Conservation (phyloP, 2,113 vertebrate genomes). For the Hemibagrus wyckioides region DNA sequence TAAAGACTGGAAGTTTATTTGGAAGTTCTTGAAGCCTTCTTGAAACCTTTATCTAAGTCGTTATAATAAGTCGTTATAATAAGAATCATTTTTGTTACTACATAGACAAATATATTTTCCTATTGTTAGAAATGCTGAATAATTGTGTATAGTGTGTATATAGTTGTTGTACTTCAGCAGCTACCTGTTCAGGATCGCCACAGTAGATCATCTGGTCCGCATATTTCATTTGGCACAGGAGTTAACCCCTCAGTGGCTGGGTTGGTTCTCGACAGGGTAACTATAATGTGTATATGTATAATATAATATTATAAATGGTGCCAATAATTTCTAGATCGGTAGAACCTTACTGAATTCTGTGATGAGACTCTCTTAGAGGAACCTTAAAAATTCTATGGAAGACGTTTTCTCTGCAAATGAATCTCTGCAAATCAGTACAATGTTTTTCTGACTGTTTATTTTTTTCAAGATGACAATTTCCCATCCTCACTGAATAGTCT, state of each 20-base stretch:
- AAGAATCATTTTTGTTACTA: not conserved
- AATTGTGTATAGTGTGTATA: not conserved
- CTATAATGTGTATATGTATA: not conserved
- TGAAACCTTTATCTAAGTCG: not conserved
- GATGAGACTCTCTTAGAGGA: not conserved
- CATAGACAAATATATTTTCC: not conserved
- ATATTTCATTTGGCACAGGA: no score
- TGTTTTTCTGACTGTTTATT: not conserved
- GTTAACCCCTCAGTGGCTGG: no score
- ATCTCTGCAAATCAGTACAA: not conserved
- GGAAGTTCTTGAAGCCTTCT: not conserved
- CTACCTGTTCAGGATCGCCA: no score
- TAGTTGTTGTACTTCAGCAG: no score
- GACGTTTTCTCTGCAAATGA: not conserved
- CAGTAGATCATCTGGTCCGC: no score
- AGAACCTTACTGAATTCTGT: not conserved
- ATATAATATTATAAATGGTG: not conserved
- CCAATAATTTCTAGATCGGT: not conserved
- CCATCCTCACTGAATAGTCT: not conserved
- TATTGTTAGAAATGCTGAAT: not conserved
- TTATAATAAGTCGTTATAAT: not conserved
- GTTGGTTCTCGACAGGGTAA: no score
- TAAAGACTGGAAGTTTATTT: no score
- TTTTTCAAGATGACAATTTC: not conserved
- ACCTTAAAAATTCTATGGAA: not conserved